phyloP scores from a whole-genome alignment of 2,797 vertebrate species.

The Aythya fuligula region DNA sequence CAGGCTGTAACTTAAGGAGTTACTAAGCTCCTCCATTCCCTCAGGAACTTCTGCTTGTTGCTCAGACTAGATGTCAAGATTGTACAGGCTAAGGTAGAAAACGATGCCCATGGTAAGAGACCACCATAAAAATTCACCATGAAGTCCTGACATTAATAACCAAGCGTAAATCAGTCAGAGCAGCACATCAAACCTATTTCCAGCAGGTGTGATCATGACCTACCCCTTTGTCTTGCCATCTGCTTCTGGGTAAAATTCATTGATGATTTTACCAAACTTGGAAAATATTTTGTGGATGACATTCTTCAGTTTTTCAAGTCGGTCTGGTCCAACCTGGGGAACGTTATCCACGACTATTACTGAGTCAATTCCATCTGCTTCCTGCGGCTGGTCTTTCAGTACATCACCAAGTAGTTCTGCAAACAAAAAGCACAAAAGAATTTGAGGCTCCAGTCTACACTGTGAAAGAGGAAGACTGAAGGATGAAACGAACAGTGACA shows the following conservation, averaged over 20 bases:
- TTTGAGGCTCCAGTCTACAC: not conserved
- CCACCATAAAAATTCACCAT: not conserved
- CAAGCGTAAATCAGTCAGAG: not conserved
- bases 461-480: not conserved
- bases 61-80: not conserved
- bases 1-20: not conserved
- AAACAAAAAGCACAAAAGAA: not conserved
- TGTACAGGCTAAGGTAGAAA: not conserved
- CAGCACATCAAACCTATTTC: not conserved
- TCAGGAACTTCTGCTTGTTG: not conserved
- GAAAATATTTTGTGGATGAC: slow-evolving; percentile 99
- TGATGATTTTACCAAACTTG: slow-evolving; percentile 97
- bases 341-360: slow-evolving; percentile 96
- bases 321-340: slow-evolving; percentile 93
- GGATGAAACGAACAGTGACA: not conserved
- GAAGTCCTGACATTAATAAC: not conserved
- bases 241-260: slow-evolving; percentile 94
- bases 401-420: slow-evolving; percentile 90
- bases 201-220: not conserved
- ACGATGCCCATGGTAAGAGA: not conserved
- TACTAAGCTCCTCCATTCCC: not conserved
- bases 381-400: slow-evolving; percentile 89
- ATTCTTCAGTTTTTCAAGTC: slow-evolving; percentile 95
- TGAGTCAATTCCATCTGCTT: slow-evolving; percentile 96
- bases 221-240: slow-evolving; percentile 97